phyloP scores from a whole-genome alignment of 2,113 vertebrate species.

The Sterrhoptilus dennistouni region DNA sequence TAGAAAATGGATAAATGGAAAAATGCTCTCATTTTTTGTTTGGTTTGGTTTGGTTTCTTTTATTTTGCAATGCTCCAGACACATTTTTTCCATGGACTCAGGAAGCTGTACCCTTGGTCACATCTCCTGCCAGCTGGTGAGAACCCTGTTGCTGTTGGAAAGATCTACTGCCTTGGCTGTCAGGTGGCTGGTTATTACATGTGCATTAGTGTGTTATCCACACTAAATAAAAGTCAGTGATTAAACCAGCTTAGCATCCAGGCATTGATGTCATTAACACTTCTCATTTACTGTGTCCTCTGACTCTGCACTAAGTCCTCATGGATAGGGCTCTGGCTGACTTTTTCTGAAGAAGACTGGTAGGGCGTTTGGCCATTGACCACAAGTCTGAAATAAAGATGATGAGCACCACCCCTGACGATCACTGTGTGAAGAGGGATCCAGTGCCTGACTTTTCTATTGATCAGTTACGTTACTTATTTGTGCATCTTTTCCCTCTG shows the following conservation, averaged over 20 bases:
- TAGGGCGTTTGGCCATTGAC: rapidly evolving
- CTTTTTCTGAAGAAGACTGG: neutral
- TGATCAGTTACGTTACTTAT: neutral
- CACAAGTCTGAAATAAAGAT: neutral
- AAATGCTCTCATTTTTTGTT: neutral
- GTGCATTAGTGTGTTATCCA: neutral
- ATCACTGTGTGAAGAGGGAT: neutral
- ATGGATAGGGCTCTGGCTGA: neutral
- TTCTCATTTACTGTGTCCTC: neutral
- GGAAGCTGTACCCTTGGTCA: neutral
- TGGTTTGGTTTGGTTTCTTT: neutral
- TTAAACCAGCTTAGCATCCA: neutral
- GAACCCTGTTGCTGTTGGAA: neutral
- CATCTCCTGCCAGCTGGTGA: neutral
- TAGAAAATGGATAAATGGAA: too few species aligned
- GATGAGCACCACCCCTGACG: neutral
- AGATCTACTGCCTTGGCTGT: neutral
- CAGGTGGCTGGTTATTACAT: neutral
- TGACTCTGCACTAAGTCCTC: neutral
- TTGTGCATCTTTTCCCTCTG: neutral
- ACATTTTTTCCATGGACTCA: neutral
- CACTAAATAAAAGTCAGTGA: neutral
- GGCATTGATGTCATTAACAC: neutral
- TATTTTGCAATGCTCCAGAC: neutral
- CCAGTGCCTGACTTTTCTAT: neutral